A percentile compares a stretch with the other conserved stretches of the same genome.
phyloP scores from a whole-genome alignment of 2,113 vertebrate species.

The Chloroceryle aenea region DNA sequence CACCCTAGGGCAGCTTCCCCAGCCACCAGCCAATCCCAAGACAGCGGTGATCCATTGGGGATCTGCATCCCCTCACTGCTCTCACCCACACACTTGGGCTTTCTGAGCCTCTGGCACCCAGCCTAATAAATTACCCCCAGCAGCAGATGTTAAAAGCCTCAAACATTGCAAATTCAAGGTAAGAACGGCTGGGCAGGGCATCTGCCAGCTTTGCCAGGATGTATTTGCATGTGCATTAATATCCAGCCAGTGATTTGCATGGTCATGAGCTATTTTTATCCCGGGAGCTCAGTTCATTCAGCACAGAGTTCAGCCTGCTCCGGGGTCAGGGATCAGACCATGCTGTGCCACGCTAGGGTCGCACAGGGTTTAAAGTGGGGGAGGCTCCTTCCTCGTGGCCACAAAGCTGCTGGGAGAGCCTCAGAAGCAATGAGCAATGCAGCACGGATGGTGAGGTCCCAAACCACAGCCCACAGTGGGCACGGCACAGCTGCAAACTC shows the following conservation, averaged over 20 bases:
- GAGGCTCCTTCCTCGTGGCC: background rate
- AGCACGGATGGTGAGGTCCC: fast-evolving
- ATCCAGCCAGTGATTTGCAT: background rate
- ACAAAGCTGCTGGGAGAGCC: background rate
- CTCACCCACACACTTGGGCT: fast-evolving
- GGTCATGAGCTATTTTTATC: constrained; percentile 59
- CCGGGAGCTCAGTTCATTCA: background rate
- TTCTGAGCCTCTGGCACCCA: background rate
- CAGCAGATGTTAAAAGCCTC: background rate
- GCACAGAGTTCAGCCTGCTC: background rate
- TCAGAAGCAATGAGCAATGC: fast-evolving
- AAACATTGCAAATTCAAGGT: background rate
- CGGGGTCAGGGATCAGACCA: background rate
- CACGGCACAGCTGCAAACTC: background rate
- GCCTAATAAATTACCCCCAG: background rate
- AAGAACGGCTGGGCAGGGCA: background rate
- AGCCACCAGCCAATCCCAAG: fast-evolving
- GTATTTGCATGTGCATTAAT: background rate
- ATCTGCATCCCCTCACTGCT: fast-evolving
- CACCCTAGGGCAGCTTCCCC: background rate
- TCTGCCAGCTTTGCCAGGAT: constrained; percentile 6
- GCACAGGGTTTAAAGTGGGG: background rate
- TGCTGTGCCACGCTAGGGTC: fast-evolving
- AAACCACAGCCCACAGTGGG: fast-evolving
- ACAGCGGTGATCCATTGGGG: no score